Percentiles rank a stretch among this genome's conserved stretches.
Evolutionary conservation across 2,797 vertebrate genomes (phyloP).

Genomic region (Ptychadena robeensis): DNA sequence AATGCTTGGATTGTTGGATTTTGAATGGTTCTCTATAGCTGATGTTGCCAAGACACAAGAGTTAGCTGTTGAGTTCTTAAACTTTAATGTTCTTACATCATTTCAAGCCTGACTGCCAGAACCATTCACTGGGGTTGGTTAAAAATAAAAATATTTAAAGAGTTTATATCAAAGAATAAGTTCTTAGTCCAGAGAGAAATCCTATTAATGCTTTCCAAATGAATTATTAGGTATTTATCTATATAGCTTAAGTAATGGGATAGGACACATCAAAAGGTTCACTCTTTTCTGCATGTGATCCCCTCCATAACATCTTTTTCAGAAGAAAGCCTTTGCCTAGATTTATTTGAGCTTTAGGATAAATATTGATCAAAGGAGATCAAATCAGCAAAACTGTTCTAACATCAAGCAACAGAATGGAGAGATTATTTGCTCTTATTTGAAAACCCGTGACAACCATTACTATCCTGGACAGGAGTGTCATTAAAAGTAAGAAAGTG

Average conservation of each 20-base stretch:
- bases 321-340: constrained; percentile 5
- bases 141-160: neutral
- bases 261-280: constrained; percentile 54
- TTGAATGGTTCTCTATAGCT: neutral
- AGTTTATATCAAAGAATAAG: constrained; percentile 14
- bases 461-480: neutral
- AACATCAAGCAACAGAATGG: neutral
- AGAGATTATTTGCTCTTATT: neutral
- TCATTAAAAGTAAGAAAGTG: neutral
- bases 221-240: constrained; percentile 45
- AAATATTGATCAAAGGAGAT: constrained; percentile 40
- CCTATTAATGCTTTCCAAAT: constrained; percentile 30
- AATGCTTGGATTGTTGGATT: no score
- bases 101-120: constrained; percentile 7
- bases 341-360: constrained; percentile 10
- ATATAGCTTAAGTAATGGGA: constrained; percentile 51
- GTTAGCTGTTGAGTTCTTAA: neutral
- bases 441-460: neutral
- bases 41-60: neutral
- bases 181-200: constrained; percentile 15
- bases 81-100: neutral
- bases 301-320: constrained; percentile 19
- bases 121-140: neutral
- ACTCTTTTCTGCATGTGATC: constrained; percentile 38
- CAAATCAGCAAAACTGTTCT: neutral